Evolutionary conservation across 2,797 vertebrate species (phyloP).

Genomic region (Mormyrus hasselquistii): DNA sequence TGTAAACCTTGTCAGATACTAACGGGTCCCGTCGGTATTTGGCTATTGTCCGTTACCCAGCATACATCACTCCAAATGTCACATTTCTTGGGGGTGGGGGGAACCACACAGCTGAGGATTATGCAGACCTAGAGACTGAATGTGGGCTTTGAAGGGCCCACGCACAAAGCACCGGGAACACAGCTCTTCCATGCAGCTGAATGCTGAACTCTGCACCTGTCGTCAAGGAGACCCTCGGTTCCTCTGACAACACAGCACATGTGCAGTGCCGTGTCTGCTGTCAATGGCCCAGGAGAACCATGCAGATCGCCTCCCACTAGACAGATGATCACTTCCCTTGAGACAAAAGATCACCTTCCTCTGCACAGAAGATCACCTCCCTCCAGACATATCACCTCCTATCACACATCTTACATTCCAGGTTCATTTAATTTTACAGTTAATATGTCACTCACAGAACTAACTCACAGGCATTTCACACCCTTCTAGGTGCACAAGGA

Average conservation of each 20-base stretch:
- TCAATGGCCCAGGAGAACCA: background rate
- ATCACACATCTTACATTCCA: background rate
- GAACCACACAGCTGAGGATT: background rate
- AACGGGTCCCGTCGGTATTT: background rate
- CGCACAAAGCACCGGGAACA: background rate
- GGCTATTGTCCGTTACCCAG: background rate
- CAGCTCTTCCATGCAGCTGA: background rate
- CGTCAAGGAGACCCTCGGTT: background rate
- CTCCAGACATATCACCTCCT: background rate
- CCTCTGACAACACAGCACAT: constrained; percentile 5
- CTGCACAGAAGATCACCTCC: background rate
- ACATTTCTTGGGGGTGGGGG: background rate
- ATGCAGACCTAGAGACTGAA: background rate
- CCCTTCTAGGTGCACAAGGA: background rate
- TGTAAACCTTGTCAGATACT: background rate
- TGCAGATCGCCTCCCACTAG: background rate
- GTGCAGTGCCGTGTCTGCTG: background rate
- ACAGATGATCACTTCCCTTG: background rate
- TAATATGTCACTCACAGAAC: background rate
- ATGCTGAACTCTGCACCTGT: background rate
- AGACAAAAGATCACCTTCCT: background rate
- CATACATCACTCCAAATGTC: background rate
- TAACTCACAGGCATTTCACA: background rate
- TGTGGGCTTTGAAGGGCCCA: background rate
- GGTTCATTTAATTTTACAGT: background rate